Conservation (phyloP, 64 coral and sea anemone genomes). For the Catalaphyllia jardinei region DNA sequence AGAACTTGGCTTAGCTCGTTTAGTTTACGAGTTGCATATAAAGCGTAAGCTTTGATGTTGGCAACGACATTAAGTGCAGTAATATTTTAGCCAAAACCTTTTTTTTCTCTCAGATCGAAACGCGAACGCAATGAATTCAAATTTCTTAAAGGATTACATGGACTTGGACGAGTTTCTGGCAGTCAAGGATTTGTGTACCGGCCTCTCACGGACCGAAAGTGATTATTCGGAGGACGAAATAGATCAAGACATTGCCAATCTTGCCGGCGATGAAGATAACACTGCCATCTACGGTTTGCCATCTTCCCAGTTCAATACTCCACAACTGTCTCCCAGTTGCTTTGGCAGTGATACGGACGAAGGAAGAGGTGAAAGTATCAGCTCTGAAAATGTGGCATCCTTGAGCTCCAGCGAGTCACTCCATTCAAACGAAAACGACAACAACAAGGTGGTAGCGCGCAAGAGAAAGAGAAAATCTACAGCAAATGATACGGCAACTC, state of each 20-base stretch:
- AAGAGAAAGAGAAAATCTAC: slow-evolving; percentile 5
- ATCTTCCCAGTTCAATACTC: background rate
- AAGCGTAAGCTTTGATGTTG: too few species aligned
- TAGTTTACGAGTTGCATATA: too few species aligned
- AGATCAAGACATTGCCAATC: slow-evolving; percentile 15
- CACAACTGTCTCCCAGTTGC: background rate
- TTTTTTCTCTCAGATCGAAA: background rate
- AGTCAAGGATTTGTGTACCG: slow-evolving; percentile 36
- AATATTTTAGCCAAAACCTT: too few species aligned
- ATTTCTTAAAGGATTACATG: slow-evolving; percentile 64
- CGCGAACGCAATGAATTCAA: background rate
- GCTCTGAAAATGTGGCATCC: slow-evolving; percentile 23
- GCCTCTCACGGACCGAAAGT: slow-evolving; percentile 42
- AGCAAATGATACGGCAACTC: background rate
- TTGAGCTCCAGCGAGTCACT: slow-evolving; percentile 1
- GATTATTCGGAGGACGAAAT: slow-evolving; percentile 57
- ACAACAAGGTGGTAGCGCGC: background rate
- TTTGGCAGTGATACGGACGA: slow-evolving; percentile 16
- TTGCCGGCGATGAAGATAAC: slow-evolving; percentile 6
- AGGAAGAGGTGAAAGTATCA: slow-evolving; percentile 22
- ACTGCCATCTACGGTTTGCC: background rate
- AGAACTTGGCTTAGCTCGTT: too few species aligned
- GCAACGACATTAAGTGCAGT: too few species aligned
- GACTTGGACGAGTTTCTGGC: slow-evolving; percentile 66
- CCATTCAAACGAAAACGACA: background rate